A percentile compares a stretch with the other conserved stretches of the same genome.
These are phyloP conservation scores for Synaphobranchus kaupii DNA, from an alignment of 2,797 vertebrate genomes.

Conservation along the genomic window DNA sequence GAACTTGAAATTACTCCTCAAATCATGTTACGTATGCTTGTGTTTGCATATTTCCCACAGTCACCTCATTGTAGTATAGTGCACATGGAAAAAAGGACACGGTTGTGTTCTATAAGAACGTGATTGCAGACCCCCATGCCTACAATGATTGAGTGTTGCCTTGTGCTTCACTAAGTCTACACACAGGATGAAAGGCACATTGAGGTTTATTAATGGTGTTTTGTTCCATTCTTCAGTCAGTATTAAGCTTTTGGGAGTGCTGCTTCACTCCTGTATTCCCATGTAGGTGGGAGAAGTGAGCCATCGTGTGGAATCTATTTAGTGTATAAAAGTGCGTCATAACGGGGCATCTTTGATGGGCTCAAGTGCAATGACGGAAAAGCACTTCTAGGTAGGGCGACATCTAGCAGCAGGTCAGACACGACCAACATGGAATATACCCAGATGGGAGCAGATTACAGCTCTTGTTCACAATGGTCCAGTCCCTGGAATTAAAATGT, in stretches of 20 bases:
- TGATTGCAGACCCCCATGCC: neutral
- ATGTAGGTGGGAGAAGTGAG: neutral
- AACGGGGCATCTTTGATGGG: neutral
- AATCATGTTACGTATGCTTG: neutral
- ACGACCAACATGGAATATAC: neutral
- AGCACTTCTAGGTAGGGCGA: neutral
- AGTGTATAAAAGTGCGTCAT: neutral
- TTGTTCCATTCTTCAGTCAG: neutral
- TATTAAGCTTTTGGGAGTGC: neutral
- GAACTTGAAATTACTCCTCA: neutral
- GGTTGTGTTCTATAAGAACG: neutral
- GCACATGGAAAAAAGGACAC: neutral
- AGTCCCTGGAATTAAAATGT: neutral
- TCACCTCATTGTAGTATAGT: neutral
- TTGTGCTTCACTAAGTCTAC: neutral
- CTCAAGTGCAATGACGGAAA: neutral
- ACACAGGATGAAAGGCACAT: neutral
- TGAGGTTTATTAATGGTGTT: neutral
- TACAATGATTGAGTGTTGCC: neutral
- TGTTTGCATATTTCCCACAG: neutral
- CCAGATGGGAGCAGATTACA: neutral
- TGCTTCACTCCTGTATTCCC: neutral
- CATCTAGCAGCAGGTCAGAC: neutral
- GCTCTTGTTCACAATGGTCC: neutral
- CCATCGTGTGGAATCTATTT: neutral